phyloP scores from a whole-genome alignment of 92 coral and sea anemone genomes.

The Meandrina meandrites region DNA sequence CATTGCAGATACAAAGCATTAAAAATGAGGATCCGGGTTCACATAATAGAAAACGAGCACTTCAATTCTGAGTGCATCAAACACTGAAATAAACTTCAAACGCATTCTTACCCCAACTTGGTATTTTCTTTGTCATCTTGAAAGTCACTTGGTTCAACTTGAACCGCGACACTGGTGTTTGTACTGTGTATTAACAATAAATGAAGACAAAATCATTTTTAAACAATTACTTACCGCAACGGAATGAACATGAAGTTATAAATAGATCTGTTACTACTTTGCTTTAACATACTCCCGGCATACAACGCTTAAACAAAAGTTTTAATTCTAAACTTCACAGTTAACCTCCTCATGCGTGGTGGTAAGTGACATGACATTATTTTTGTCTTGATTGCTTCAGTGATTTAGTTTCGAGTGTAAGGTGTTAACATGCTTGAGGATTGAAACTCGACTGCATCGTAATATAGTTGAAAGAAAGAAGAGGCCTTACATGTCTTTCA shows the following conservation, averaged over 20 bases:
- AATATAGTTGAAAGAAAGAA: no score
- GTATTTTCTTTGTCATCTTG: background rate
- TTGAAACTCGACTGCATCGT: no score
- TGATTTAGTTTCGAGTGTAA: no score
- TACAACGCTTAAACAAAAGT: background rate
- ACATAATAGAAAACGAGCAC: background rate
- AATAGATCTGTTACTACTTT: background rate
- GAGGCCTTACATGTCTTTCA: no score
- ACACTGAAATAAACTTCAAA: background rate
- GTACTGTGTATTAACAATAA: background rate
- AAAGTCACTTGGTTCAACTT: conserved; percentile 25
- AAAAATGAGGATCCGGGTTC: background rate
- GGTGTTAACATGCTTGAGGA: no score
- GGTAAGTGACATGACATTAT: no score
- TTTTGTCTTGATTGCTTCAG: background rate
- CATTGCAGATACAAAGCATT: no score
- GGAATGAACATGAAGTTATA: background rate
- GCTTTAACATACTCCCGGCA: background rate
- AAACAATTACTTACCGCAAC: background rate
- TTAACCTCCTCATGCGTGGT: background rate
- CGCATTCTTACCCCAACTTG: background rate
- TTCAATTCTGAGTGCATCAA: background rate
- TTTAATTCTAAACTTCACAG: background rate
- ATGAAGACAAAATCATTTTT: background rate
- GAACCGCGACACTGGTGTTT: conserved; percentile 10